Base-by-base conservation (phyloP, 1,140 invertebrate genomes). In the Microplitis mediator region DNA sequence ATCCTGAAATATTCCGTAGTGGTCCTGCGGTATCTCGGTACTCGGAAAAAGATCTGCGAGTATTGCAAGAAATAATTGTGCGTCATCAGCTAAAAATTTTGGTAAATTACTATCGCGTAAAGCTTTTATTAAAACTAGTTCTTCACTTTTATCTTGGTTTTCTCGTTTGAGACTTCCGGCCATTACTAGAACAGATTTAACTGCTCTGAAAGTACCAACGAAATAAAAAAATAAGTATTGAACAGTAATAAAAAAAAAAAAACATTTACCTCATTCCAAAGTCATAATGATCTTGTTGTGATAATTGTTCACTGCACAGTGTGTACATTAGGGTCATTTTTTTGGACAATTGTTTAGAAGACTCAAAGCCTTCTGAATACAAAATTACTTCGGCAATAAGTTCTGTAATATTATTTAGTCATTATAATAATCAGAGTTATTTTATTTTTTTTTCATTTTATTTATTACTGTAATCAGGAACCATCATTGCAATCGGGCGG, bases 401-500 rank as follows among this genome's bases (percentile, higher is more conserved):
- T 13, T 92, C 94, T 93, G 75, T 66, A 86, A 80, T 16, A 56
- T 14, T 56, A 61, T 9, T 13, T 9, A 61, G 16, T 8, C 14
- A 35, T 13, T 16, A 50, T 50, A n/a, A 50, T 36, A 50, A 9
- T 35, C 34, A 34, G 13, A 62, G 5, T 35, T 62, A 60, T 16
- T 60, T 16, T 14, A 60, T 9, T 56, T 16, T n/a, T 16, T 56
- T n/a, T 56, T 60, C 3, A 4, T 61, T 5, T 9, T 23, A 61
- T 61, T 34, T 45, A 31, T 39, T 64, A 64, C 62, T 45, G 39
- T 64, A 64, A 50, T 64, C 62, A 13, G 62, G 62, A 14, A 64
- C 95, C 96, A 98, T 98, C 97, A 99, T 99, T 8, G 96, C 95
- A 8, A 98, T 96, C 0, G 96, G 95, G 75, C 97, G 90, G 89